Base-by-base conservation (phyloP, 2,797 vertebrate genomes). In the Myotis myotis region DNA sequence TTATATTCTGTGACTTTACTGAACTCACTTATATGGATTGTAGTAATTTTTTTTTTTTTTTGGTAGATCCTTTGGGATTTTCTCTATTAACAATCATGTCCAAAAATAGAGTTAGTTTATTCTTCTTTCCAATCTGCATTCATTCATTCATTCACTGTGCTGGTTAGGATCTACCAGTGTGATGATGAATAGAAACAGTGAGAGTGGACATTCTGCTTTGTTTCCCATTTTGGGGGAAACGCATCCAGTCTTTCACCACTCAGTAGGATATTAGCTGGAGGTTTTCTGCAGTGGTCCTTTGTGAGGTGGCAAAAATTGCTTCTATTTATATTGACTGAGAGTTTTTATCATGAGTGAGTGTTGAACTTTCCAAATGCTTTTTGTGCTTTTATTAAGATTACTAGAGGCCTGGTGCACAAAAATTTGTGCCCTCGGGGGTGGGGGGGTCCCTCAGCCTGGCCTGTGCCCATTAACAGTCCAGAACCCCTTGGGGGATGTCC, bases 31-130 rank as follows among this genome's bases (percentile, higher is more conserved):
- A 44, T 62, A 41, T 72, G 62, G 20, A 38, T 75, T 80, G 41
- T 74, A 89, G 53, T n/a, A 83, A 57, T 28, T 86, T 89, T 96
- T 91, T 72, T n/a, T 51, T 53, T 44, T n/a, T n/a, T n/a, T n/a
- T n/a, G n/a, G 7, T 76, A 78, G 28, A 16, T 38, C 71, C 55
- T 94, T 68, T 36, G 8, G 30, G 23, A 87, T 84, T 94, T 74
- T 90, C 28, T 57, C 15, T 9, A 15, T 70, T 68, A 28, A 71
- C 16, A 60, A 25, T 66, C 19, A 64, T 75, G 25, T 88, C 38
- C 66, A 44, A 55, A 85, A 57, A 85, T 19, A 84, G 36, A 81
- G 25, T 44, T 8, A 33, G 62, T 64, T 80, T 91, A 49, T 41
- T 75, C 72, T 70, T 87, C 36, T 79, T 83, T 57, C 57, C 25